Evolutionary conservation across 1,140 invertebrate species (phyloP).

Genomic region (Drosophila navojoa): DNA sequence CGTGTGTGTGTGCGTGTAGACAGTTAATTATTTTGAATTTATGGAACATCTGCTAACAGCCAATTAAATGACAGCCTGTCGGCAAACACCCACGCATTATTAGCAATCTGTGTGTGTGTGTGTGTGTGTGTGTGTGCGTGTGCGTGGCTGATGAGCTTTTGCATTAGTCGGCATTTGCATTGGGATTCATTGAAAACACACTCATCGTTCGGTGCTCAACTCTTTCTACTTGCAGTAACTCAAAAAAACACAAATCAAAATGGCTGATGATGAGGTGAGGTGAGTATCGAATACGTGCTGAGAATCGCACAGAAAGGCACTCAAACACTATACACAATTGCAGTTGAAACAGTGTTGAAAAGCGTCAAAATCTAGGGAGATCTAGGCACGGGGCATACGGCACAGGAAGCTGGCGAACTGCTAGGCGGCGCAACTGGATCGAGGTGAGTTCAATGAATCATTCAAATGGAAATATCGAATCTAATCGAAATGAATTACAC

Average conservation of each 20-base stretch:
- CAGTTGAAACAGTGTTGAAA: conserved; percentile 31
- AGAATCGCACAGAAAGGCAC: background rate
- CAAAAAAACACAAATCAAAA: conserved; percentile 85
- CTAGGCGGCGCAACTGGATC: background rate
- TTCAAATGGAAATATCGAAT: background rate
- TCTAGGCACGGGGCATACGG: background rate
- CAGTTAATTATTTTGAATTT: conserved; percentile 42
- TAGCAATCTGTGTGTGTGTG: background rate
- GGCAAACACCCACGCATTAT: background rate
- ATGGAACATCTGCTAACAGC: conserved; percentile 27
- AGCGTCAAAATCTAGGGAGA: conserved; percentile 10
- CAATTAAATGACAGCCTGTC: conserved; percentile 32
- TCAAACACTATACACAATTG: background rate
- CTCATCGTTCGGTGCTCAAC: conserved; percentile 31
- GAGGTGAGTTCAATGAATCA: conserved; percentile 26
- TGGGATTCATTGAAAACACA: conserved; percentile 6
- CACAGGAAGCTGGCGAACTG: background rate
- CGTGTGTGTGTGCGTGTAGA: conserved; percentile 4
- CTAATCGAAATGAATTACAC: too few relatives aligned
- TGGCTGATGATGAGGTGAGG: conserved; percentile 96
- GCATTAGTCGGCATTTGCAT: conserved; percentile 14
- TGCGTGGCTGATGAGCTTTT: conserved; percentile 50
- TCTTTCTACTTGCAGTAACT: conserved; percentile 71
- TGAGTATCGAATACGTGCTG: conserved; percentile 85
- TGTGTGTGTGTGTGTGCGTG: background rate